phyloP scores from a whole-genome alignment of 2,888 invertebrate species.

The Agonopterix alstromeriana region DNA sequence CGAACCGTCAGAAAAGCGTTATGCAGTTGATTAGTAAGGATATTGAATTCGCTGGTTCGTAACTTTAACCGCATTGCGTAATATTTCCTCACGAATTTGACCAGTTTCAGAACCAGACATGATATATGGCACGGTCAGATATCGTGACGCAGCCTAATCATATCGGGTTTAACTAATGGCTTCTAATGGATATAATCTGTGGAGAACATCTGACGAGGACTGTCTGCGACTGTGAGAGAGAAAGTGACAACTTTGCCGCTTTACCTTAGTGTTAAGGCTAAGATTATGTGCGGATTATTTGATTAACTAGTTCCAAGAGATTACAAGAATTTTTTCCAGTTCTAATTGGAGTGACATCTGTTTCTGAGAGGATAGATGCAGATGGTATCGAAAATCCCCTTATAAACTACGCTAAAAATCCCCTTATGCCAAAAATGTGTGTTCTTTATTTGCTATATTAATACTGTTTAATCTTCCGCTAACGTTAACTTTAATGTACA shows the following conservation, averaged over 20 bases:
- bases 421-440: no score
- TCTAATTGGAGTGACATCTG: no score
- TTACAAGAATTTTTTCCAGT: no score
- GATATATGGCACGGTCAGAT: conserved; percentile 49
- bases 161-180: conserved; percentile 73
- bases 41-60: conserved; percentile 6
- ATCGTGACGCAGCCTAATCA: conserved; percentile 66
- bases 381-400: no score
- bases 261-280: conserved; percentile 38
- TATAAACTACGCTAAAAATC: no score
- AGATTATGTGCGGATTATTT: background rate
- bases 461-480: no score
- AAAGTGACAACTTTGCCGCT: conserved; percentile 56
- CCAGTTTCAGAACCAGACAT: conserved; percentile 37
- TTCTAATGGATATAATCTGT: conserved; percentile 69
- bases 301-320: no score
- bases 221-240: conserved; percentile 45
- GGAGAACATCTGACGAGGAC: conserved; percentile 60
- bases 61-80: conserved; percentile 28
- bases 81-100: conserved; percentile 38
- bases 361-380: no score
- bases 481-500: no score
- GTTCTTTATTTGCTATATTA: no score
- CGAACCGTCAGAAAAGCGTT: background rate
- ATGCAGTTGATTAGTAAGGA: conserved; percentile 1